A percentile compares a stretch with the other conserved stretches of the same genome.
These are phyloP conservation scores for Venustaconcha ellipsiformis DNA, from an alignment of 1,140 invertebrate genomes.

Conservation along the genomic window DNA sequence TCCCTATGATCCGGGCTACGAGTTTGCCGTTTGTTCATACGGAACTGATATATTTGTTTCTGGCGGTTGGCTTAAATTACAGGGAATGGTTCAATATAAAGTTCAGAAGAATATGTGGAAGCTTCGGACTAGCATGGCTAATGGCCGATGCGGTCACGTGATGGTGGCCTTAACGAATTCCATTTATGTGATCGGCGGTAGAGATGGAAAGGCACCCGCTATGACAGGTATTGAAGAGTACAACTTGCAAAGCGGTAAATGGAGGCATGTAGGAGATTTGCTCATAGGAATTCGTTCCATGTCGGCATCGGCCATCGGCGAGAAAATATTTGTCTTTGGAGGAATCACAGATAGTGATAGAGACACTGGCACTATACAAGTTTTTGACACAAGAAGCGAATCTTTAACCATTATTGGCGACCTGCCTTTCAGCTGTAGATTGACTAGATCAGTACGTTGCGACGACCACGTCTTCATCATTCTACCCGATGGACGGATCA, in stretches of 20 bases:
- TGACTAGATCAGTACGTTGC: constrained; percentile 48
- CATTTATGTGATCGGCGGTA: constrained; percentile 44
- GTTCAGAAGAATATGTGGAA: constrained; percentile 55
- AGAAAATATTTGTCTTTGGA: constrained; percentile 56
- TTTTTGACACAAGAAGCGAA: constrained; percentile 47
- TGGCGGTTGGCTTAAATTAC: constrained; percentile 53
- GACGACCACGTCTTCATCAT: constrained; percentile 49
- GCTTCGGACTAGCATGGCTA: constrained; percentile 41
- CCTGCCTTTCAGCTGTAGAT: constrained; percentile 51
- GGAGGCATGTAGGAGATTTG: constrained; percentile 49
- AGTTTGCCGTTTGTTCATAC: constrained; percentile 53
- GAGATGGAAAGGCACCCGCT: constrained; percentile 42
- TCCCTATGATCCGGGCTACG: constrained; percentile 57
- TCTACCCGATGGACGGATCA: constrained; percentile 50
- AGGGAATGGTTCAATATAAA: constrained; percentile 51
- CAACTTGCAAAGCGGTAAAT: constrained; percentile 49
- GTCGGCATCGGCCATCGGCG: constrained; percentile 49
- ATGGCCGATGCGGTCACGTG: constrained; percentile 44
- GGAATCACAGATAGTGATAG: constrained; percentile 53
- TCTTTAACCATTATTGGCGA: constrained; percentile 46
- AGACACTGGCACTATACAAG: constrained; percentile 51
- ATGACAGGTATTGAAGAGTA: constrained; percentile 54
- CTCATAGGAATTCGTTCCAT: constrained; percentile 49
- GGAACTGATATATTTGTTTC: constrained; percentile 53
- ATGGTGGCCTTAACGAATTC: constrained; percentile 42